Evolutionary conservation across 2,797 vertebrate species (phyloP).

Genomic region (Pteropus rufus): DNA sequence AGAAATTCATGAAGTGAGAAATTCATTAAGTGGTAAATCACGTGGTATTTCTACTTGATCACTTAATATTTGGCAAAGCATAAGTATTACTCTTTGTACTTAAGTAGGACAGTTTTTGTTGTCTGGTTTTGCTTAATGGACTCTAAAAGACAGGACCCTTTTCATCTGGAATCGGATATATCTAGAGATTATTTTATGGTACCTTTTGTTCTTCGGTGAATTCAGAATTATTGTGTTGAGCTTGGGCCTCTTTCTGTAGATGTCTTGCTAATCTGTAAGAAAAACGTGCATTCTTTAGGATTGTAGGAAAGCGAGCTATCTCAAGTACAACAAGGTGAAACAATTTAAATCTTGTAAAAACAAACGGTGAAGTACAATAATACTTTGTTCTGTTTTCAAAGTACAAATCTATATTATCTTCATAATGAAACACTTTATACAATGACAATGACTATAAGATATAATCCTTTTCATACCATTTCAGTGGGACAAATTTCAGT

Average conservation of each 20-base stretch:
- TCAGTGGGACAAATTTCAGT: not conserved
- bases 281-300: slow-evolving; percentile 39
- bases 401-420: not conserved
- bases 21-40: not conserved
- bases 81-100: not conserved
- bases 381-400: slow-evolving; percentile 10
- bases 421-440: not conserved
- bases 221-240: slow-evolving; percentile 90
- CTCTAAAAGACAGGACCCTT: not conserved
- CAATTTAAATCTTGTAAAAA: slow-evolving; percentile 24
- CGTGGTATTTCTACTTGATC: not conserved
- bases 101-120: not conserved
- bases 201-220: slow-evolving; percentile 99
- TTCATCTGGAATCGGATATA: not conserved
- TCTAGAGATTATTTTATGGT: slow-evolving; percentile 56
- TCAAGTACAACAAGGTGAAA: slow-evolving; percentile 4
- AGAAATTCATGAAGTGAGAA: not conserved
- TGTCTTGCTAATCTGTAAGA: slow-evolving; percentile 93
- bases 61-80: not conserved
- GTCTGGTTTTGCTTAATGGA: not conserved
- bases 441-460: not conserved
- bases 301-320: slow-evolving; percentile 21
- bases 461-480: not conserved
- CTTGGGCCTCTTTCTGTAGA: slow-evolving; percentile 96
- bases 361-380: not conserved